A percentile compares a stretch with the other conserved stretches of the same genome.
Evolutionary conservation across 2,888 invertebrate species (phyloP).

Genomic region (Prosopocoilus inquinatus): DNA sequence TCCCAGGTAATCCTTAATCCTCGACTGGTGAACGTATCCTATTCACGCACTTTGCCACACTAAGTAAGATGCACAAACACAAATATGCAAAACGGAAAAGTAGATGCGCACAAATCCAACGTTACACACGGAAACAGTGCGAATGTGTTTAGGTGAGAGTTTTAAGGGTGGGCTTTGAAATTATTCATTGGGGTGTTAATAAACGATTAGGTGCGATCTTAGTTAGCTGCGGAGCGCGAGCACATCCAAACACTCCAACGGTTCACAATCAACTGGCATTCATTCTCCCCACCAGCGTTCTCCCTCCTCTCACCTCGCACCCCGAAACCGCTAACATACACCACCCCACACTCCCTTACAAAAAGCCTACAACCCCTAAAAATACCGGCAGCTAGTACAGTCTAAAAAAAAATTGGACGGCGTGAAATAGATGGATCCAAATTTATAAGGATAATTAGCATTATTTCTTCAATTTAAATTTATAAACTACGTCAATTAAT

Average conservation of each 20-base stretch:
- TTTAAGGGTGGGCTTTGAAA: too few relatives aligned
- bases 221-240: conserved; percentile 4
- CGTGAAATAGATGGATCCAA: not conserved
- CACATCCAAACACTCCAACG: conserved; percentile 36
- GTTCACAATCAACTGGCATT: conserved; percentile 43
- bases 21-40: conserved; percentile 12
- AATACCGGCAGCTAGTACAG: conserved; percentile 45
- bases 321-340: conserved; percentile 49
- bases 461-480: conserved; percentile 27
- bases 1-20: conserved; percentile 19
- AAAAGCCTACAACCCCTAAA: conserved; percentile 50
- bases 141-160: not conserved
- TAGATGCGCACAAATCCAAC: not conserved
- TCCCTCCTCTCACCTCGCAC: conserved; percentile 12
- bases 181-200: not conserved
- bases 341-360: conserved; percentile 42
- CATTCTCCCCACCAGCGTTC: conserved; percentile 26
- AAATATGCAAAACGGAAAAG: conserved; percentile 3
- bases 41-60: not conserved
- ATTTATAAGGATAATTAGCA: conserved; percentile 28
- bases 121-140: not conserved
- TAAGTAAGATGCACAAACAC: not conserved
- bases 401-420: conserved; percentile 28
- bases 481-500: conserved; percentile 34
- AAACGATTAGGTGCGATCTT: not conserved